Evolutionary conservation across 1,140 invertebrate species (phyloP), one percentile per base, ranked within the genome.

Genomic region (Diuraphis noxia): DNA sequence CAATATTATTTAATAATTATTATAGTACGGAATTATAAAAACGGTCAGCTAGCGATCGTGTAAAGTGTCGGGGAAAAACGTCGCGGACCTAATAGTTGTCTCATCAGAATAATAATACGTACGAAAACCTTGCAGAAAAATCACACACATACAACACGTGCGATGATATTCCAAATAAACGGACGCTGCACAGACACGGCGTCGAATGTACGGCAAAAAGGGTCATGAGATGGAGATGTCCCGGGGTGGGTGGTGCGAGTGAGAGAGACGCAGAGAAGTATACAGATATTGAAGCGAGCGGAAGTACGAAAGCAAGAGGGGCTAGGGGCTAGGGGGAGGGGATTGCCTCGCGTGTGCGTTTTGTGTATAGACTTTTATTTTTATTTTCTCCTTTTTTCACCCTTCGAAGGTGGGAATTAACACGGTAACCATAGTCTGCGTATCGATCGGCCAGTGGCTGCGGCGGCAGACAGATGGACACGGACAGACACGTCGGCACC

Each of bases 331-430:
- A n/a, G n/a, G 43, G 1, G 3, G 13, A 36, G 25, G 36, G 36
- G 46, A 34, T 17, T 43, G 84, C 41, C n/a, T 87, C 49, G 49
- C 34, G 36, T 56, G 85, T 56, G 49, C 85, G 85, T 52, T 87
- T 87, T 81, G 72, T 49, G 34, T 81, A 34, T n/a, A 52, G 46
- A 82, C 43, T 81, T 82, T 82, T 72, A 72, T 72, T 72, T 72
- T 72, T n/a, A n/a, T 72, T 72, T 72, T 72, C 13, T 13, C 13
- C 56, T 13, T 72, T 91, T 91, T 91, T 91, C 89, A 91, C 89
- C 89, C 89, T 82, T 91, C 89, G 89, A 81, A 91, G 89, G 89
- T 91, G 89, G 89, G 77, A 91, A 91, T 91, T 91, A 91, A 91
- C 89, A 91, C 89, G 77, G 89, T 81, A 77, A 90, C 88, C 56